A percentile compares a stretch with the other conserved stretches of the same genome.
Conservation (phyloP, 2,888 invertebrate genomes). For the Sinotaia quadrata region DNA sequence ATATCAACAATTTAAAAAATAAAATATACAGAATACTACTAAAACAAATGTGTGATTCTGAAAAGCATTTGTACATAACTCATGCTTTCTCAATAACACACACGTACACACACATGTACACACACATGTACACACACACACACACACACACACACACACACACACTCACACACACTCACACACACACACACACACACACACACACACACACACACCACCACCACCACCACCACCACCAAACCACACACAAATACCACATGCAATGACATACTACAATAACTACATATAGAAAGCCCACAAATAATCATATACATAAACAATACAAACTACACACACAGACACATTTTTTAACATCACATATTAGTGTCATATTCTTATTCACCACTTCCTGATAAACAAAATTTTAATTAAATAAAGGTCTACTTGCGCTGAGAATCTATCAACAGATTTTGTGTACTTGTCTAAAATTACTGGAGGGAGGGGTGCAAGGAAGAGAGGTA, state of each 20-base stretch:
- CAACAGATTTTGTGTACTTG: no score
- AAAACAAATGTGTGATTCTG: no score
- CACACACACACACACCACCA: constrained; percentile 11
- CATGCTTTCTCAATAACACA: neutral
- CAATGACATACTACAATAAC: neutral
- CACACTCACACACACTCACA: constrained; percentile 6
- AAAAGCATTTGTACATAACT: no score
- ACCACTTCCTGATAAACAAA: no score
- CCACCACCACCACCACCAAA: neutral
- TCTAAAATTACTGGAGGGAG: no score
- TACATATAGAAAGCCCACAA: neutral
- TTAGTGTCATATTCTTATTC: no score
- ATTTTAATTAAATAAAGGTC: no score
- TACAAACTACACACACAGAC: neutral
- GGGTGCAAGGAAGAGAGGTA: no score
- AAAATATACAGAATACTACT: no score
- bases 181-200: constrained; percentile 14
- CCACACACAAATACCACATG: neutral
- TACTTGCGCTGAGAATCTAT: no score
- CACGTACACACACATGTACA: neutral
- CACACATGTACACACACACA: constrained; percentile 5
- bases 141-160: neutral
- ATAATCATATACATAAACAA: neutral
- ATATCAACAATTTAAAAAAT: no score
- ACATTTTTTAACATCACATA: no score